phyloP scores from a whole-genome alignment of 1,140 invertebrate genomes.

The Paraescarpia echinospica region DNA sequence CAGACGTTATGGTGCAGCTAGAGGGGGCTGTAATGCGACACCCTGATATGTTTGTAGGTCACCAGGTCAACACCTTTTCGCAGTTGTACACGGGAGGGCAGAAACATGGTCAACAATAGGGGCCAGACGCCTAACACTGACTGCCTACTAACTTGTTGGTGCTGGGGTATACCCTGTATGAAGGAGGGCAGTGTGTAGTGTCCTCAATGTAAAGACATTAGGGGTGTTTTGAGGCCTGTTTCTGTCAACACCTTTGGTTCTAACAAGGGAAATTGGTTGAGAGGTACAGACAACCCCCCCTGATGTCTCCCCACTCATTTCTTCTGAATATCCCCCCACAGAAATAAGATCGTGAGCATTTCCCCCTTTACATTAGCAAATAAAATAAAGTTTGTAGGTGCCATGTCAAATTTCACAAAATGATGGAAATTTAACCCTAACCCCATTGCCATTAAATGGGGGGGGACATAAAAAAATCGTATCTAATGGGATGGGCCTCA shows the following conservation, averaged over 20 bases:
- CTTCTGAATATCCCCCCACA: no score
- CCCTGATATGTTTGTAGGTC: not conserved
- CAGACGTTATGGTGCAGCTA: not conserved
- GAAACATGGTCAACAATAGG: not conserved
- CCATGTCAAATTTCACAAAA: no score
- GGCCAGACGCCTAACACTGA: not conserved
- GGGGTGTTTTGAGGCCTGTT: not conserved
- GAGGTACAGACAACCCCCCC: no score
- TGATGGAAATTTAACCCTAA: no score
- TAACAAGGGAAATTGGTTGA: not conserved
- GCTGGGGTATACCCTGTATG: not conserved
- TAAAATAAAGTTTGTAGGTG: no score
- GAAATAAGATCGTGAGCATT: no score
- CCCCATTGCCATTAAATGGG: no score
- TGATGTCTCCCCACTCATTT: no score
- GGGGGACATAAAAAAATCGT: no score
- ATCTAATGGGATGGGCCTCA: no score
- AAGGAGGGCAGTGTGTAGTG: not conserved
- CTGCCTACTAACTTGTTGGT: not conserved
- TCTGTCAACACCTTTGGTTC: not conserved
- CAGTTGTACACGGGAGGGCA: not conserved
- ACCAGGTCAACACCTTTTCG: not conserved
- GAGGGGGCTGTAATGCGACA: not conserved
- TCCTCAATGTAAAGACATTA: not conserved
- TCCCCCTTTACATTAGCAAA: no score